A percentile compares a stretch with the other conserved stretches of the same genome.
These are phyloP conservation scores for Atta texana DNA, from an alignment of 1,140 invertebrate genomes.

Conservation along the genomic window DNA sequence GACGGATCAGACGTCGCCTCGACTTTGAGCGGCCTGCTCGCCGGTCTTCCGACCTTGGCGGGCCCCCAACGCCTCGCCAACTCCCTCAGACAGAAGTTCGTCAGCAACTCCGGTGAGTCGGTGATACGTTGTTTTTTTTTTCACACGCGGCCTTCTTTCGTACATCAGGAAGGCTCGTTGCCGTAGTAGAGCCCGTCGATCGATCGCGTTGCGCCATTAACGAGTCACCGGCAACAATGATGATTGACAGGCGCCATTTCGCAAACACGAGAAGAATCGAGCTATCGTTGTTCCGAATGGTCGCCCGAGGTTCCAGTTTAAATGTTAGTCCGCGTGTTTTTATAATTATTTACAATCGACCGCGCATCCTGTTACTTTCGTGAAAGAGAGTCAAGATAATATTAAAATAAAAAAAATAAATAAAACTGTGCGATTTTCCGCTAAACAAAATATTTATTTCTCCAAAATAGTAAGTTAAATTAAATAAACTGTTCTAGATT, in stretches of 20 bases:
- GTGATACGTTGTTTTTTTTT: conserved; percentile 42
- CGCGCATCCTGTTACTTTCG: background rate
- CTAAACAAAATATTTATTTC: background rate
- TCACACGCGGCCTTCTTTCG: background rate
- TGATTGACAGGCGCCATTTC: conserved; percentile 32
- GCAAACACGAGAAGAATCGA: conserved; percentile 14
- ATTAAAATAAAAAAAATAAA: background rate
- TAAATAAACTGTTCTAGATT: background rate
- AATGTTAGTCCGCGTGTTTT: background rate
- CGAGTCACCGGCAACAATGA: conserved; percentile 1
- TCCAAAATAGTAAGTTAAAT: background rate
- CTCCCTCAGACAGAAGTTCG: conserved; percentile 84
- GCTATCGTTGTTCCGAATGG: background rate
- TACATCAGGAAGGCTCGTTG: conserved; percentile 5
- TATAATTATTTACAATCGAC: conserved; percentile 5
- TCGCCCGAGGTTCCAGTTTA: background rate
- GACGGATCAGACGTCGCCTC: conserved; percentile 82
- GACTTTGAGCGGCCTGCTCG: conserved; percentile 83
- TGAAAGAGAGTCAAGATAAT: background rate
- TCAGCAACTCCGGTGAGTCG: conserved; percentile 84
- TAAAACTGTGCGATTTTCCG: background rate
- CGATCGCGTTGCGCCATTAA: conserved; percentile 40
- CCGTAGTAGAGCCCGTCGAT: background rate
- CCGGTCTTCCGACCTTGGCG: conserved; percentile 84
- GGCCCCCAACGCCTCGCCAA: conserved; percentile 85